These are phyloP conservation scores for Chrysomela aeneicollis DNA, from an alignment of 2,888 invertebrate genomes.

Conservation along the genomic window DNA sequence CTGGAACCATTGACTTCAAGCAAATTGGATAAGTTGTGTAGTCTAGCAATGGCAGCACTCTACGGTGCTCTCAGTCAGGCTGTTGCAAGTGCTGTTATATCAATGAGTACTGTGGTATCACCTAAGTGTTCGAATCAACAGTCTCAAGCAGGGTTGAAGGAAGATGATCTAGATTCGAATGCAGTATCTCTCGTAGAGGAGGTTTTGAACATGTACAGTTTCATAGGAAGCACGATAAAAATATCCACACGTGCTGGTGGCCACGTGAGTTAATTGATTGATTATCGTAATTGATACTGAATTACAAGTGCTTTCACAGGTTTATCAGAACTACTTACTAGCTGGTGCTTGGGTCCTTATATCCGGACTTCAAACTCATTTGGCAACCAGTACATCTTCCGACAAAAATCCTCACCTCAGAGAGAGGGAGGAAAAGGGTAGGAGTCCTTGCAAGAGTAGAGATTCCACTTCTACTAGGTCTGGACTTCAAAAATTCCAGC, in stretches of 20 bases:
- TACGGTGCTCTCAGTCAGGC: constrained; percentile 81
- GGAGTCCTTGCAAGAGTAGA: constrained; percentile 68
- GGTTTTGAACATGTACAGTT: constrained; percentile 84
- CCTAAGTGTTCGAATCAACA: constrained; percentile 65
- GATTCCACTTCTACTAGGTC: constrained; percentile 67
- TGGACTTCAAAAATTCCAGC: constrained; percentile 80
- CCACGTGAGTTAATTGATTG: constrained; percentile 69
- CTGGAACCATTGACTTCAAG: constrained; percentile 86
- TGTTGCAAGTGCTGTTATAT: constrained; percentile 68
- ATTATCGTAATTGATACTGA: background rate
- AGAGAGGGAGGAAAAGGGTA: constrained; percentile 66
- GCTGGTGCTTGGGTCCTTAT: constrained; percentile 89
- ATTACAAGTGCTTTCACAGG: constrained; percentile 66
- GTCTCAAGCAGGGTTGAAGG: constrained; percentile 56
- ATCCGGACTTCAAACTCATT: constrained; percentile 85
- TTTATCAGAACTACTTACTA: constrained; percentile 88
- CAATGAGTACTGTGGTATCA: constrained; percentile 66
- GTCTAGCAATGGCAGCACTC: constrained; percentile 83
- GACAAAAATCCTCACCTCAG: constrained; percentile 56
- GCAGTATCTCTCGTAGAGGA: constrained; percentile 88
- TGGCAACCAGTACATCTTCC: constrained; percentile 69
- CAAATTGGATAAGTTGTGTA: constrained; percentile 83
- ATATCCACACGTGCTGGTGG: constrained; percentile 88
- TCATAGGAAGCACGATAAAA: constrained; percentile 81
- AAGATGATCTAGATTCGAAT: constrained; percentile 83